These are phyloP conservation scores for Eueides isabella DNA, from an alignment of 1,140 invertebrate genomes.

Conservation along the genomic window DNA sequence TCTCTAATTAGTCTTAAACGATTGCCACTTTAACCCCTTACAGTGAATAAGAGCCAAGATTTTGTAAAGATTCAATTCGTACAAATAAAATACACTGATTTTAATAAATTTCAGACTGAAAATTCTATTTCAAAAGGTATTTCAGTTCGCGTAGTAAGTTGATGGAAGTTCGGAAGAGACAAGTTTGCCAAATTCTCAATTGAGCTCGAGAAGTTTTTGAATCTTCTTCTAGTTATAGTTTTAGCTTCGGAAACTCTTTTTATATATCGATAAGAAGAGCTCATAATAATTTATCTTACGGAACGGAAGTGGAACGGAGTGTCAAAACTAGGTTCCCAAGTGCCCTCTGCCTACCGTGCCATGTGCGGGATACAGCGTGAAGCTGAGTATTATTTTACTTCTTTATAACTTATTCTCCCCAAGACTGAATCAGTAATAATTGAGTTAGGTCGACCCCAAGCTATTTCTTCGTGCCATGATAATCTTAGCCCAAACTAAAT, in stretches of 20 bases:
- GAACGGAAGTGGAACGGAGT: too few relatives aligned
- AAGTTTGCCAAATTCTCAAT: constrained; percentile 37
- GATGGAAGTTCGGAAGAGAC: constrained; percentile 17
- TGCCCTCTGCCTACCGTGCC: too few relatives aligned
- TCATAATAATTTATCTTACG: too few relatives aligned
- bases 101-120: constrained; percentile 33
- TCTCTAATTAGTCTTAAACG: constrained; percentile 19
- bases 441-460: too few relatives aligned
- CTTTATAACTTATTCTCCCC: too few relatives aligned
- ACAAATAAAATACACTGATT: constrained; percentile 24
- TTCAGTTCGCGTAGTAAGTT: constrained; percentile 17
- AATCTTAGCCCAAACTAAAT: too few relatives aligned
- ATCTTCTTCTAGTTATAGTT: constrained; percentile 20
- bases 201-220: constrained; percentile 22
- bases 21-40: constrained; percentile 13
- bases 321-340: too few relatives aligned
- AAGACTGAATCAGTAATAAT: too few relatives aligned
- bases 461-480: too few relatives aligned
- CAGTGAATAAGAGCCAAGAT: constrained; percentile 6
- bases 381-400: too few relatives aligned
- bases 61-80: constrained; percentile 7
- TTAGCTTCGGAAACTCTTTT: background rate
- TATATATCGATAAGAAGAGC: background rate
- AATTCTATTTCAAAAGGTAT: constrained; percentile 37
- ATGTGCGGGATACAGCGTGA: too few relatives aligned